These are phyloP conservation scores for Eriocheir sinensis DNA, from an alignment of 1,140 invertebrate species.

Conservation along the genomic window DNA sequence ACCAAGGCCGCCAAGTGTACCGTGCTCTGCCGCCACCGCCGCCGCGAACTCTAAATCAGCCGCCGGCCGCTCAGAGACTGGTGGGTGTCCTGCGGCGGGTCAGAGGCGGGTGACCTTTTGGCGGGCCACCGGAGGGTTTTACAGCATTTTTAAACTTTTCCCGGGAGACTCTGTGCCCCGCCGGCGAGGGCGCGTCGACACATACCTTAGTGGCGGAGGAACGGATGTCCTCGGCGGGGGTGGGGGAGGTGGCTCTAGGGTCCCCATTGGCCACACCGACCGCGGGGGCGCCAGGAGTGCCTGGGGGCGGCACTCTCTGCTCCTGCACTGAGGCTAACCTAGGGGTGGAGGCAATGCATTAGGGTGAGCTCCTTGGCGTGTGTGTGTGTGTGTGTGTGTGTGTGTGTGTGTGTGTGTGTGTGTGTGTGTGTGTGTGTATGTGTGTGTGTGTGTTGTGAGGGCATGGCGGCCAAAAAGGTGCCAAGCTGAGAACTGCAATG, in stretches of 20 bases:
- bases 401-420: conserved; percentile 42
- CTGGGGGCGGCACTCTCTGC: conserved; percentile 73
- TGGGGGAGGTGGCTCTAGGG: conserved; percentile 68
- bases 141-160: conserved; percentile 27
- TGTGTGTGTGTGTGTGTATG: conserved; percentile 53
- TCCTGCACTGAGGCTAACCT: conserved; percentile 79
- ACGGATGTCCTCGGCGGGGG: conserved; percentile 63
- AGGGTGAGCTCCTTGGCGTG: no score
- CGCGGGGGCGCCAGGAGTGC: neutral
- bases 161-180: conserved; percentile 38
- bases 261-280: conserved; percentile 65
- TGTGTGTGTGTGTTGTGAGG: no score
- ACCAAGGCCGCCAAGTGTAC: no score
- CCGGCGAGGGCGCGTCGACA: conserved; percentile 46
- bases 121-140: conserved; percentile 6
- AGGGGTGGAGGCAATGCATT: conserved; percentile 3
- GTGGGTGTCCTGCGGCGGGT: conserved; percentile 64
- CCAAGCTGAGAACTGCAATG: no score
- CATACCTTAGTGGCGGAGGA: conserved; percentile 69
- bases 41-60: conserved; percentile 50
- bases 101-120: conserved; percentile 45
- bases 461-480: no score
- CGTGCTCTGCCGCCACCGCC: no score
- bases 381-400: conserved; percentile 46
- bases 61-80: conserved; percentile 62